Evolutionary conservation across 2,113 vertebrate genomes (phyloP), one percentile per base, ranked within the genome.

Genomic region (Muntiacus reevesi): DNA sequence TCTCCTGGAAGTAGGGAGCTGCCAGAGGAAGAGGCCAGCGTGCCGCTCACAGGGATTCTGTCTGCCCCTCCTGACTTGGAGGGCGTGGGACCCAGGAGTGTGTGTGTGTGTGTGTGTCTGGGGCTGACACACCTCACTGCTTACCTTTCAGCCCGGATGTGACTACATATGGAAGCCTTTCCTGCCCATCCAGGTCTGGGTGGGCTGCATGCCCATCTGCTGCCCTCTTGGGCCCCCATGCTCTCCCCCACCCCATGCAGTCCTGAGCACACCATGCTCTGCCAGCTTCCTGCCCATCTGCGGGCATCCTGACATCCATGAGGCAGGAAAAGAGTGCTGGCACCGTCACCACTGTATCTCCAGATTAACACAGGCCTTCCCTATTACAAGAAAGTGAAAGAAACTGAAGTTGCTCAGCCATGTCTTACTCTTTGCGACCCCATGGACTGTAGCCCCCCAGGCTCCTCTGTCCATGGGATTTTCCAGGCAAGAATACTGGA

Each of bases 201-300:
- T 1, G 74, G 71, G 52, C 30, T 6, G n/a, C 2, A 4, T 3
- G n/a, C 21, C 55, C 50, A 13, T 50, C 28, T 50, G 89, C 25
- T 13, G 21, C 7, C 33, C 36, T 52, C 43, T 45, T 4, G 1
- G 36, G 28, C 45, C 27, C 86, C 45, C 30, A n/a, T 1, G 25
- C 33, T 43, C 4, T 2, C 15, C 71, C 50, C 1, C 3, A 5
- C 59, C 25, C 2, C 6, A 4, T 11, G 5, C 8, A 14, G 7
- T 17, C 84, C 83, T 50, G 55, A 95, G 52, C 52, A 2, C 43
- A 33, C 10, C 0, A 2, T 7, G 14, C 60, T 82, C 52, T 40
- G 50, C 16, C n/a, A 8, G 27, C 27, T 50, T 59, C 60, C 60
- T 19, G 76, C 10, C 27, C 12, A 1, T 7, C 27, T 19, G 13